phyloP scores from a whole-genome alignment of 2,888 invertebrate genomes.

The Sphinx pinastri region DNA sequence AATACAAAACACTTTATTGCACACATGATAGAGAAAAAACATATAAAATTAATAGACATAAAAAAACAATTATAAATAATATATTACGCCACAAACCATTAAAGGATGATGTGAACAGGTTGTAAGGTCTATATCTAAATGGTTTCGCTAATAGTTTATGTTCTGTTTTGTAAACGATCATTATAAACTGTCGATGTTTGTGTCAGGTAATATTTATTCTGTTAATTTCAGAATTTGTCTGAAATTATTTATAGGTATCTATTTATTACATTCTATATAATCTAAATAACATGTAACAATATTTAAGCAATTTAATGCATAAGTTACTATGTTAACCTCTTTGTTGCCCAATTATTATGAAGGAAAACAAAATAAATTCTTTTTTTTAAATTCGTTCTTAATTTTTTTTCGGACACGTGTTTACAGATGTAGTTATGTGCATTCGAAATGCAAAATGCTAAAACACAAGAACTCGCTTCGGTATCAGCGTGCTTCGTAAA shows the following conservation, averaged over 20 bases:
- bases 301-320: no score
- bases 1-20: no score
- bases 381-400: constrained; percentile 10
- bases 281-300: neutral
- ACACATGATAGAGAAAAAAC: no score
- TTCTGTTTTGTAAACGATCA: neutral
- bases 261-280: no score
- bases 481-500: constrained; percentile 52
- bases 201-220: neutral
- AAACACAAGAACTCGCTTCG: constrained; percentile 45
- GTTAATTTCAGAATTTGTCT: neutral
- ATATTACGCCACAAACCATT: neutral
- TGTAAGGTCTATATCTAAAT: neutral
- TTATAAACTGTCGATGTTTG: neutral
- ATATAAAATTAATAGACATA: no score
- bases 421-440: constrained; percentile 20
- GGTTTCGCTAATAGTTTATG: neutral
- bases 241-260: neutral
- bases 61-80: no score
- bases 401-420: constrained; percentile 4
- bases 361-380: neutral
- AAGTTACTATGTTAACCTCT: no score
- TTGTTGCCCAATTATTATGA: no score
- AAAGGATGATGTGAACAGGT: neutral
- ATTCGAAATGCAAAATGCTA: constrained; percentile 51